Evolutionary conservation across 2,888 invertebrate genomes (phyloP).

Genomic region (Vannuccia rotundouncinata): DNA sequence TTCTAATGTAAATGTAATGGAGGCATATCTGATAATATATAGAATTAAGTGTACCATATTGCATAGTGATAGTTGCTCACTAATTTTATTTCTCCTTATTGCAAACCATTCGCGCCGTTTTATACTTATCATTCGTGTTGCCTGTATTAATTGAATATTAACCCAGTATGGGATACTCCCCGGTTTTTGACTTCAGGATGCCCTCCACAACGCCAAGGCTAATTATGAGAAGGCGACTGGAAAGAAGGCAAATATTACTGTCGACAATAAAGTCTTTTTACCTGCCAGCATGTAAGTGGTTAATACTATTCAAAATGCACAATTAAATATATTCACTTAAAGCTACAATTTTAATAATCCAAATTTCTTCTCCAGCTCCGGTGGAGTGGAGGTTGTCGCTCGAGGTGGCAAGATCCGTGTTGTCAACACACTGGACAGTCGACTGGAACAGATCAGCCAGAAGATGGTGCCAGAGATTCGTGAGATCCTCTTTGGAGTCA

Average conservation of each 20-base stretch:
- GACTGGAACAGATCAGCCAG: conserved; percentile 37
- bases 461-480: conserved; percentile 35
- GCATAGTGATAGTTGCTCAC: too few species aligned
- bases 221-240: neutral
- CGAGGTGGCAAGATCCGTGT: conserved; percentile 25
- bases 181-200: neutral
- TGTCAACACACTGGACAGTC: conserved; percentile 37
- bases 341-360: too few species aligned
- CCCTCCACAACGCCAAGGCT: neutral
- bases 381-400: conserved; percentile 31
- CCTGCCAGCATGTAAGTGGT: neutral
- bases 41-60: too few species aligned
- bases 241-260: neutral
- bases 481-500: conserved; percentile 33
- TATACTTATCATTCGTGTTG: too few species aligned
- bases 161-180: too few species aligned
- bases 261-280: neutral
- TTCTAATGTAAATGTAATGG: too few species aligned
- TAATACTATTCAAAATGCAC: too few species aligned
- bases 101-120: too few species aligned
- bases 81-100: too few species aligned
- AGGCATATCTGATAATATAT: too few species aligned
- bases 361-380: neutral
- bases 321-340: too few species aligned
- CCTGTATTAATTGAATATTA: too few species aligned